Conservation (phyloP, 2,113 vertebrate species). For the Oreochromis spilurus region DNA sequence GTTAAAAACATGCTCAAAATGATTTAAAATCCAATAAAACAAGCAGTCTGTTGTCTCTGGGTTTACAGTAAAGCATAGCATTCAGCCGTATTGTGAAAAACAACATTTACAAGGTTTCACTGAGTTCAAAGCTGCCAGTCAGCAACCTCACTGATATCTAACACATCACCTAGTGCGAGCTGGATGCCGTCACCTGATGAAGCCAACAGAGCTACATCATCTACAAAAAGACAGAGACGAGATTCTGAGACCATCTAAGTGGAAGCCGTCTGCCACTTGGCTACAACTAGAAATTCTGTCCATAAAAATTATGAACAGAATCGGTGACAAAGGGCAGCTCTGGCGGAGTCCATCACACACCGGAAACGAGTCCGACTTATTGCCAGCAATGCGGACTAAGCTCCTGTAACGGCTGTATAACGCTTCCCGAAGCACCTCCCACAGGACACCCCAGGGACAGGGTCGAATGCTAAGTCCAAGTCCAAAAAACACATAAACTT, state of each 20-base stretch:
- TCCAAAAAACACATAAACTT: not conserved
- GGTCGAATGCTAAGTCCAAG: accelerated
- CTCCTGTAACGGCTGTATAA: not conserved
- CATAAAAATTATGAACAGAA: not conserved
- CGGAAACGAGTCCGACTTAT: not conserved
- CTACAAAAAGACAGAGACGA: accelerated
- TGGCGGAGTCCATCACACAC: not conserved
- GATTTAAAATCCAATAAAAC: not conserved
- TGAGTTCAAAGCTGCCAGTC: not conserved
- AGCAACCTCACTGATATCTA: not conserved
- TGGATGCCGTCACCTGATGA: not conserved
- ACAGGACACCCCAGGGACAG: not conserved
- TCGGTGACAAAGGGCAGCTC: not conserved
- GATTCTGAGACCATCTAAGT: not conserved
- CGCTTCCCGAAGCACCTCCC: not conserved
- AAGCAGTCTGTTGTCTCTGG: not conserved
- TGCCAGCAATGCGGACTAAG: not conserved
- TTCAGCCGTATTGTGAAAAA: not conserved
- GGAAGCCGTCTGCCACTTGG: not conserved
- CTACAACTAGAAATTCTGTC: not conserved
- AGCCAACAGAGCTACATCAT: not conserved
- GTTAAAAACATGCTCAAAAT: not conserved
- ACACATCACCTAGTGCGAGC: not conserved
- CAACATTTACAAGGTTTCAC: not conserved
- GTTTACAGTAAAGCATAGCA: not conserved